Conservation (phyloP, 23 tunicate species). For the Clavelina lepadiformis region DNA sequence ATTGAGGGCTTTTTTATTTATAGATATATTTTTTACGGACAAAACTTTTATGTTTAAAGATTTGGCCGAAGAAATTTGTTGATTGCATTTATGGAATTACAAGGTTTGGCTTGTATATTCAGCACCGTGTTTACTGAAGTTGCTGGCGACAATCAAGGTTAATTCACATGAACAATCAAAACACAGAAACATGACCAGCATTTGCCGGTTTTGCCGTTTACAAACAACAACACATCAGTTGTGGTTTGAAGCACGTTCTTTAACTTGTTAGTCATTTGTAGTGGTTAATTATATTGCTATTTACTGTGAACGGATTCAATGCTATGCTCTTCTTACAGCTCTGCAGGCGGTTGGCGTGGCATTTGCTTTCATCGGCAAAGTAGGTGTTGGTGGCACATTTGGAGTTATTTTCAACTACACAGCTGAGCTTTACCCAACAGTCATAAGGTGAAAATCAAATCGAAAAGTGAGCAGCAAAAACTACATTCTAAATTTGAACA, state of each 20-base stretch:
- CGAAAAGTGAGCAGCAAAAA: neutral
- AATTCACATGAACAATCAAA: no score
- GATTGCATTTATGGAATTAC: slow-evolving; percentile 38
- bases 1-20: no score
- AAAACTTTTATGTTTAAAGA: no score
- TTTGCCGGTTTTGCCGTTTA: no score
- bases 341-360: slow-evolving; percentile 57
- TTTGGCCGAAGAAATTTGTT: slow-evolving; percentile 51
- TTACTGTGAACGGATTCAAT: no score
- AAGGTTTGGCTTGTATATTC: slow-evolving; percentile 73
- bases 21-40: no score
- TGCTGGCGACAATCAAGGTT: slow-evolving; percentile 67
- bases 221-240: no score
- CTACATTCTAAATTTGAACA: neutral
- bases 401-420: slow-evolving; percentile 77
- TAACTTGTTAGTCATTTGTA: no score
- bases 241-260: no score
- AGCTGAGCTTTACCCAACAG: slow-evolving; percentile 89
- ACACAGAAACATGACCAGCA: no score
- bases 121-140: slow-evolving; percentile 57
- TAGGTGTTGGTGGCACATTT: slow-evolving; percentile 65
- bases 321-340: slow-evolving; percentile 41
- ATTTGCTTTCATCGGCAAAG: slow-evolving; percentile 80
- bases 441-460: slow-evolving; percentile 37
- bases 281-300: no score